Evolutionary conservation across 2,888 invertebrate genomes (phyloP), one percentile per base, ranked within the genome.

Genomic region (Horisme vitalbata): DNA sequence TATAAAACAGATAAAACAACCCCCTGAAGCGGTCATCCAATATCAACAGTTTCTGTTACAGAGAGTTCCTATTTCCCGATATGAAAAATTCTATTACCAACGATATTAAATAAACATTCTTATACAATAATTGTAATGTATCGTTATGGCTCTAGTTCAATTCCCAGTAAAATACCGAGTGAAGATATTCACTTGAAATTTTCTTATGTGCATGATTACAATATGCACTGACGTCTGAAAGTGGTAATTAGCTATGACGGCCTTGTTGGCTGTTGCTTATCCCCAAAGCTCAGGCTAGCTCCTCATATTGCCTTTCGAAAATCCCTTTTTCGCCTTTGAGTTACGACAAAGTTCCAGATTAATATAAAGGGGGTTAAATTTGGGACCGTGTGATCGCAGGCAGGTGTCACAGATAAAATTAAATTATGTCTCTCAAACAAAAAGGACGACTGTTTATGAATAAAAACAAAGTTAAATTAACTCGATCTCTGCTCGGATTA

Each of bases 391-490:
- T 57, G 61, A 65, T 59, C 48, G 36, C 55, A 37, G 55, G 47
- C 71, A 71, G 68, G 68, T 71, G 70, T 43, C 55, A 52, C 52
- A 33, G 45, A 39, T 50, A 54, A 60, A 66, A 70, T 68, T 64
- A 65, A 65, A 61, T 56, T 50, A 67, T 61, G 61, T 63, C 57
- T 59, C 61, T 48, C 56, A 52, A 64, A 66, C 63, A 63, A 67
- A 66, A 67, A 57, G 61, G 58, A 55, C 52, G 44, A 45, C 52
- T 63, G 65, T 66, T 69, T 71, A 63, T 63, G 57, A 65, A 66
- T 55, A 55, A 52, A 55, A 62, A 56, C 58, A 59, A 63, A 59
- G 55, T 61, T 60, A 52, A 52, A 57, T 59, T 55, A 63, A 60
- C 51, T 54, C 49, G 41, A 50, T 54, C 44, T 50, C 41, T 35